Evolutionary conservation across 2,797 vertebrate species (phyloP), one percentile per base, ranked within the genome.

Genomic region (Pseudomugil gertrudae): DNA sequence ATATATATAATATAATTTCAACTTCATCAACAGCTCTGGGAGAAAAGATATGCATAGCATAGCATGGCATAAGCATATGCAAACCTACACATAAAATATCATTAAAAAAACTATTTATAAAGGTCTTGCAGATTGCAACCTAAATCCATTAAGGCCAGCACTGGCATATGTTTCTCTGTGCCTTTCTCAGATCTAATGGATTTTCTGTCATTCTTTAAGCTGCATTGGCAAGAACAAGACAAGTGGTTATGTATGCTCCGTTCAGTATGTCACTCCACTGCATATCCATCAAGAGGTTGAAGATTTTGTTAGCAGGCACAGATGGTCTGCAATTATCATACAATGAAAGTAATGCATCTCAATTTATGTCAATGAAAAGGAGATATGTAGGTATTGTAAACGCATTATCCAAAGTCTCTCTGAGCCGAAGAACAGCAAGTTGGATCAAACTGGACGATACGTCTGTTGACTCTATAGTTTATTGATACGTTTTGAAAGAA

Each of bases 281-380:
- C 85, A 68, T 66, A 92, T 91, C 84, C 87, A 90, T 91, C 90
- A 87, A 79, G 72, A 67, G 74, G 79, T 63, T 78, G 51, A 51
- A 78, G 75, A 89, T 91, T 85, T 70, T 79, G 83, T 91, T 84
- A 88, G 80, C 73, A 83, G 78, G 85, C 88, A 84, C 92, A 92
- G 90, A 92, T 92, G 89, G 87, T 81, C 81, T 29, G 68, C 85
- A 89, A 92, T 93, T 89, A 85, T 89, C 72, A 79, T 82, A 86
- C 79, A 86, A 89, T 87, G 87, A 85, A 89, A 83, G 79, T 74
- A 81, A 90, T 87, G 85, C 77, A 80, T 92, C 81, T 90, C 79
- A 83, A 89, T 90, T 85, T 90, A 79, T 84, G 88, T 91, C 89
- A 87, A 63, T 79, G 75, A 73, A 66, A 81, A 84, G 82, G 80